Evolutionary conservation across 2,888 invertebrate genomes (phyloP), one percentile per base, ranked within the genome.

Genomic region (Ormyrus rosae): DNA sequence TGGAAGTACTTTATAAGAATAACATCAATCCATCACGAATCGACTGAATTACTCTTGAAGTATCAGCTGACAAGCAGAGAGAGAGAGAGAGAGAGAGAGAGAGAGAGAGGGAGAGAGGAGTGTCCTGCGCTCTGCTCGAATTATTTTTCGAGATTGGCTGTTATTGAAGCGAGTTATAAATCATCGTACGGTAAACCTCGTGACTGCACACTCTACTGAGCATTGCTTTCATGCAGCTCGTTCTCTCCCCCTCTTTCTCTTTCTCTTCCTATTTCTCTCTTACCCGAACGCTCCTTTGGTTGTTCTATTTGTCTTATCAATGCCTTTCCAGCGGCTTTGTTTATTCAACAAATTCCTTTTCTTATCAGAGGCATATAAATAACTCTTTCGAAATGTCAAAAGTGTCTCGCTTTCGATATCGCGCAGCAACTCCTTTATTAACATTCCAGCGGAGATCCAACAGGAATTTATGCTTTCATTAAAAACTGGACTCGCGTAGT

Each of bases 401-500:
- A 9, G 7, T 61, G 34, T 10, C 45, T 10, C 45, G 50, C 46
- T 53, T 13, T 56, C n/a, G 6, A 63, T 46, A 11, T 2, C 7
- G 65, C 8, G 58, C 13, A 50, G 56, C 56, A 19, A n/a, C 13
- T 63, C 63, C 61, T 85, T 86, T 85, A 86, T 85, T 87, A 85
- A 82, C 83, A 79, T 78, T 67, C 78, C 80, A 61, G 64, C 72
- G 73, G 46, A 68, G 51, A 78, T 80, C 69, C 58, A 70, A 34
- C 3, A 4, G 34, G 34, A 34, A 34, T 34, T 34, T 34, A 34
- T 34, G 34, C 34, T 34, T 34, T 34, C 34, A 34, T 34, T 34
- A 34, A 3, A 34, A 34, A 34, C 72, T 81, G 68, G 82, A 69
- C 88, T 86, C 86, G 13, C 87, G 78, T 68, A 86, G 87, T 88